Evolutionary conservation across 2,113 vertebrate species (phyloP).

Genomic region (Cephalopholis sonnerati): DNA sequence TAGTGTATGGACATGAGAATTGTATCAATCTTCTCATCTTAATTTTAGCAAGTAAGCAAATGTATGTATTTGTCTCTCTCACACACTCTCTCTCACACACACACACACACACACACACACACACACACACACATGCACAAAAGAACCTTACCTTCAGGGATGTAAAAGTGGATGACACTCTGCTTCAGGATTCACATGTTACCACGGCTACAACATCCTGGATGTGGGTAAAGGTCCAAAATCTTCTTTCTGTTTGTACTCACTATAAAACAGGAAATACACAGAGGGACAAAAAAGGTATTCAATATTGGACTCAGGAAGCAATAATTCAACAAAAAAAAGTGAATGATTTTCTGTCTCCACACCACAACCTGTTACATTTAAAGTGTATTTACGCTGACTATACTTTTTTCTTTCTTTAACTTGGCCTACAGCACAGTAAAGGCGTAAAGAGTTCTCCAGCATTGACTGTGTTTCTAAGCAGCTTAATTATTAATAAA

Average conservation of each 20-base stretch:
- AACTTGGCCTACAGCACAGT: not conserved
- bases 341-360: not conserved
- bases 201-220: conserved; percentile 58
- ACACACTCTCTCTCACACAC: too few species aligned
- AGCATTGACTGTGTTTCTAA: conserved; percentile 19
- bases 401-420: not conserved
- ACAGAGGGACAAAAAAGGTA: not conserved
- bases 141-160: conserved; percentile 68
- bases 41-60: too few species aligned
- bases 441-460: not conserved
- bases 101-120: not conserved
- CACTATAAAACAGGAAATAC: conserved; percentile 38
- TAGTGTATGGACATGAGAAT: not conserved
- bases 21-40: too few species aligned
- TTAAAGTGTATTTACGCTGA: not conserved
- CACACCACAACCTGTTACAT: not conserved
- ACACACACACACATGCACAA: not conserved
- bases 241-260: conserved; percentile 31
- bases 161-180: conserved; percentile 37
- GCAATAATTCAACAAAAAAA: not conserved
- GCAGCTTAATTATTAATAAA: conserved; percentile 39
- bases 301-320: not conserved
- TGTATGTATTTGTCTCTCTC: too few species aligned
- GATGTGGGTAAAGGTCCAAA: conserved; percentile 43
- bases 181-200: conserved; percentile 76